Conservation (phyloP, 92 coral and sea anemone genomes). For the Porites evermanni region DNA sequence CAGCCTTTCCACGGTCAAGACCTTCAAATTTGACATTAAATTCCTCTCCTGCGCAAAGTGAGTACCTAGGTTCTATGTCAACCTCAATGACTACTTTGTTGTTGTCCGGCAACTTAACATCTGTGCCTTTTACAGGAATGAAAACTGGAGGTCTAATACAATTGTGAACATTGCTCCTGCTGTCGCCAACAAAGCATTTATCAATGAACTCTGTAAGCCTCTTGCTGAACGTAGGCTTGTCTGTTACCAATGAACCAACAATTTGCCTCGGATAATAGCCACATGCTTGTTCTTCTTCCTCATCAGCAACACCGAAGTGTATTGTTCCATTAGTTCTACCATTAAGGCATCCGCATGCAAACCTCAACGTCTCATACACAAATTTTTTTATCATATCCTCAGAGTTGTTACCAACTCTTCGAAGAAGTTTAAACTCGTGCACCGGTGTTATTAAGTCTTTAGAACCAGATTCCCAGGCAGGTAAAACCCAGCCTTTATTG, state of each 20-base stretch:
- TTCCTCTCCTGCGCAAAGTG: constrained; percentile 31
- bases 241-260: constrained; percentile 26
- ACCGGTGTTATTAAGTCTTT: constrained; percentile 45
- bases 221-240: constrained; percentile 22
- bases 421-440: constrained; percentile 51
- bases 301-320: constrained; percentile 65
- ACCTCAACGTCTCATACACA: constrained; percentile 43
- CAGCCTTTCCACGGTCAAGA: constrained; percentile 17
- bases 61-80: constrained; percentile 52
- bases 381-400: constrained; percentile 33
- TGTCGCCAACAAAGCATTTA: constrained; percentile 50
- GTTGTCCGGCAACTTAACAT: neutral
- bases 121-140: constrained; percentile 9
- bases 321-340: constrained; percentile 65
- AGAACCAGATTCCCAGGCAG: constrained; percentile 55
- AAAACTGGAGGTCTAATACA: constrained; percentile 58
- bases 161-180: constrained; percentile 42
- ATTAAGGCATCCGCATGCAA: constrained; percentile 59
- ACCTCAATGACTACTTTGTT: constrained; percentile 47
- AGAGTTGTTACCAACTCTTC: neutral
- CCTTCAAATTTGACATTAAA: constrained; percentile 32
- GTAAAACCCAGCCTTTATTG: constrained; percentile 17
- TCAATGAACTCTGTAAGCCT: constrained; percentile 50
- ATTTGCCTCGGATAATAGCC: constrained; percentile 22
- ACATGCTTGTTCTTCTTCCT: neutral